A percentile compares a stretch with the other conserved stretches of the same genome.
phyloP scores from a whole-genome alignment of 30 jellyfish, hydroid and myxozoan genomes.

The Clytia hemisphaerica region DNA sequence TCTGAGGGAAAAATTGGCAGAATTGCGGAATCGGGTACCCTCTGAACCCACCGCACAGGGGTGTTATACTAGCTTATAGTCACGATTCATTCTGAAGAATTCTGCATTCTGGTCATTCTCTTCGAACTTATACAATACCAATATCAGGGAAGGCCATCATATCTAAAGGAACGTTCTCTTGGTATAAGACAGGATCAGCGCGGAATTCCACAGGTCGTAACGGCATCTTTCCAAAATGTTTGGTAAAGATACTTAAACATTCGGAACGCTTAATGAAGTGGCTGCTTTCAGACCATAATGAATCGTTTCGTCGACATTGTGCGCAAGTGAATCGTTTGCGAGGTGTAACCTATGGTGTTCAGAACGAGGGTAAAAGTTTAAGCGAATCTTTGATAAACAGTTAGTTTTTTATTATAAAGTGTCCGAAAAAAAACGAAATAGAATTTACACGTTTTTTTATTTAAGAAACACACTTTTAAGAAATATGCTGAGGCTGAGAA shows the following conservation, averaged over 20 bases:
- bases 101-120: too few species aligned
- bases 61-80: too few species aligned
- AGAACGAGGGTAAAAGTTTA: not conserved
- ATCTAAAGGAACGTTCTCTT: conserved; percentile 50
- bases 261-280: conserved; percentile 81
- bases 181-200: conserved; percentile 85
- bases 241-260: conserved; percentile 55
- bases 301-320: conserved; percentile 68
- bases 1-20: too few species aligned
- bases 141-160: conserved; percentile 59
- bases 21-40: too few species aligned
- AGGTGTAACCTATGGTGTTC: conserved; percentile 48
- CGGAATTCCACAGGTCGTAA: conserved; percentile 71
- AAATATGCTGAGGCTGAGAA: too few species aligned
- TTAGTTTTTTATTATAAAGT: too few species aligned
- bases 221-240: conserved; percentile 82
- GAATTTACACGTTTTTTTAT: too few species aligned
- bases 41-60: too few species aligned
- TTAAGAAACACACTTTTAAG: too few species aligned
- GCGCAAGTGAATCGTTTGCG: conserved; percentile 83
- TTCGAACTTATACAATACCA: conserved; percentile 60
- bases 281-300: conserved; percentile 90
- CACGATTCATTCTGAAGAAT: too few species aligned
- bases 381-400: too few species aligned
- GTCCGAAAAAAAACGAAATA: too few species aligned